Percentiles rank a stretch among this genome's conserved stretches.
phyloP scores from a whole-genome alignment of 2,113 vertebrate species.

The Malurus alboscapulatus region DNA sequence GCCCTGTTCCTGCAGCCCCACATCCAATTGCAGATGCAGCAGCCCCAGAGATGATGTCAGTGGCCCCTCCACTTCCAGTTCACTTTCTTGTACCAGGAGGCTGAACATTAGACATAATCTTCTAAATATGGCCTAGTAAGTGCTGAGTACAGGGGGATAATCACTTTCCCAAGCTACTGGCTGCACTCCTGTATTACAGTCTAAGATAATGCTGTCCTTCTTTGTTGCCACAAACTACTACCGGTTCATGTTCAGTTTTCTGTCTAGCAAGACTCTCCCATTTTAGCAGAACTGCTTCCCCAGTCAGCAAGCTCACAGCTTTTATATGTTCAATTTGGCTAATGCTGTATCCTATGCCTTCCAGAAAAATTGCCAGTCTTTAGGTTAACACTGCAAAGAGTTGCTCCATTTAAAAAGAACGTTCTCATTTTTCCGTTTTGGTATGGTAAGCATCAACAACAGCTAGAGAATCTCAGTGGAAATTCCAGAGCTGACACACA shows the following conservation, averaged over 20 bases:
- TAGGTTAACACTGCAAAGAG: not conserved
- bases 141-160: not conserved
- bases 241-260: not conserved
- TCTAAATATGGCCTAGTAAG: not conserved
- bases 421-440: not conserved
- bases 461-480: not conserved
- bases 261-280: not conserved
- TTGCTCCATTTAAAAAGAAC: not conserved
- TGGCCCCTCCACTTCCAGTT: not conserved
- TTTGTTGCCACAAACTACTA: not conserved
- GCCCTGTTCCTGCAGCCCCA: not conserved
- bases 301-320: not conserved
- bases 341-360: not conserved
- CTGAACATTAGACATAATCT: not conserved
- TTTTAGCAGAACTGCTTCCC: not conserved
- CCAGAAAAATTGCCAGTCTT: not conserved
- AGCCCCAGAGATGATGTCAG: rapidly evolving
- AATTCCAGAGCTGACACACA: not conserved
- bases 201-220: not conserved
- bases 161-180: not conserved
- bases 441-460: not conserved
- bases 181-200: not conserved
- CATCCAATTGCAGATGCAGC: not conserved
- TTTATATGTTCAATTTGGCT: not conserved
- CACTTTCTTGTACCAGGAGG: not conserved